Evolutionary conservation across 2,113 vertebrate species (phyloP).

Genomic region (Alaudala cheleensis): DNA sequence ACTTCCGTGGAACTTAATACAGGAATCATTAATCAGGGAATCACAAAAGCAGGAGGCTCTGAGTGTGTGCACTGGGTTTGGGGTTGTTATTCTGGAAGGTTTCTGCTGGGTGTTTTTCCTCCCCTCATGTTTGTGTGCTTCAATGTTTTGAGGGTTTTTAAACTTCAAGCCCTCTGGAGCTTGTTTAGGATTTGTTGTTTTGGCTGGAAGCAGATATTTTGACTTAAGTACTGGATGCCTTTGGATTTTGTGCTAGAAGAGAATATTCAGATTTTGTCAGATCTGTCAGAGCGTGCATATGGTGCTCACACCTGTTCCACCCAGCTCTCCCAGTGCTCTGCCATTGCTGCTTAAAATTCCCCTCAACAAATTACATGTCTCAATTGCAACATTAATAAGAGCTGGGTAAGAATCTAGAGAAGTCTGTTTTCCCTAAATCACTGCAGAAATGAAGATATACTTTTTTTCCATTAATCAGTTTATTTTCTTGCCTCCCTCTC

Average conservation of each 20-base stretch:
- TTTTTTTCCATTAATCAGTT: not conserved
- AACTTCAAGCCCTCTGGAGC: not conserved
- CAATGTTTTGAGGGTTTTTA: not conserved
- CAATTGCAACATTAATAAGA: not conserved
- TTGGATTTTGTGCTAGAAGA: not conserved
- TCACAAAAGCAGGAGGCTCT: not conserved
- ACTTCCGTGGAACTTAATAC: fast-evolving
- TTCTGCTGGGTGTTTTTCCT: not conserved
- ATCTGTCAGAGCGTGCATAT: not conserved
- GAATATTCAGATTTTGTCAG: not conserved
- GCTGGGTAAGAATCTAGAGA: not conserved
- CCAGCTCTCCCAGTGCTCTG: not conserved
- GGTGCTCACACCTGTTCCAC: slow-evolving; percentile 16
- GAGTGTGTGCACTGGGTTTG: not conserved
- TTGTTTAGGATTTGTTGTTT: slow-evolving; percentile 19
- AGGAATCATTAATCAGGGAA: not conserved
- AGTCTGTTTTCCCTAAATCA: not conserved
- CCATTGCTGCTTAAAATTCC: not conserved
- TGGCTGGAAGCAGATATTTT: slow-evolving; percentile 39
- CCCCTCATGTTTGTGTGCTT: not conserved
- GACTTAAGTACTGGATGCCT: not conserved
- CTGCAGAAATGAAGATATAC: fast-evolving
- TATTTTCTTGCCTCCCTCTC: not conserved
- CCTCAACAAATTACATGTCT: not conserved
- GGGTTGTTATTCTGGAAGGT: not conserved